Conservation (phyloP, 2,888 invertebrate genomes). For the Mesodorylaimus sp. region DNA sequence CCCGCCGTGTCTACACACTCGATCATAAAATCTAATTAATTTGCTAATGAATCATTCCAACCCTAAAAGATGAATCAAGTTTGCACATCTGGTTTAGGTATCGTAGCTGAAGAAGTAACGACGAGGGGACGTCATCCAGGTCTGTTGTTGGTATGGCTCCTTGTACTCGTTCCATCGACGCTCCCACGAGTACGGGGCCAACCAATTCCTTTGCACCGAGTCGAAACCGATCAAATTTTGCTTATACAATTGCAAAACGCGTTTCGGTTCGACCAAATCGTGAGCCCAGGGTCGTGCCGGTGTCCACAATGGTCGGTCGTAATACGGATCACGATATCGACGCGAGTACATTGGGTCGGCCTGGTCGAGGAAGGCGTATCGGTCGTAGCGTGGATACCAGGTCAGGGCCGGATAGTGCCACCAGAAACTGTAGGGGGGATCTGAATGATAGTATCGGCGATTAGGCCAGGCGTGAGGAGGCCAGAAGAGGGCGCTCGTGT, state of each 20-base stretch:
- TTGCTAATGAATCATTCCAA: no score
- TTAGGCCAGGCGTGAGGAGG: not conserved
- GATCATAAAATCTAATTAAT: no score
- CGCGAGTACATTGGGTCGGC: not conserved
- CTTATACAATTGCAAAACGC: not conserved
- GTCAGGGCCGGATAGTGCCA: not conserved
- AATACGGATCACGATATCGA: constrained; percentile 1
- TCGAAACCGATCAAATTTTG: constrained; percentile 4
- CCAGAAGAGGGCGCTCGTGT: constrained; percentile 7
- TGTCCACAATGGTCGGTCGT: constrained; percentile 1
- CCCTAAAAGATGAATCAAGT: no score
- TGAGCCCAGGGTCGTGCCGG: constrained; percentile 1
- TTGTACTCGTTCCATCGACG: not conserved
- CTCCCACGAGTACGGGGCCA: constrained; percentile 4
- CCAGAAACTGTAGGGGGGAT: constrained; percentile 2
- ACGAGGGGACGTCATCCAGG: not conserved
- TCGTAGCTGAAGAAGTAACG: no score
- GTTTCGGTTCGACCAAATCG: not conserved
- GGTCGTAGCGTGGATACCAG: constrained; percentile 2
- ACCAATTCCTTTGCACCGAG: constrained; percentile 3
- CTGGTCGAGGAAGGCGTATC: not conserved
- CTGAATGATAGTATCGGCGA: constrained; percentile 5
- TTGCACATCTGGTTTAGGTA: no score
- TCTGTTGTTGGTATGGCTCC: not conserved
- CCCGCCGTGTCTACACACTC: no score